Conservation (phyloP, 2,888 invertebrate genomes). For the Iselma pallidipennis region DNA sequence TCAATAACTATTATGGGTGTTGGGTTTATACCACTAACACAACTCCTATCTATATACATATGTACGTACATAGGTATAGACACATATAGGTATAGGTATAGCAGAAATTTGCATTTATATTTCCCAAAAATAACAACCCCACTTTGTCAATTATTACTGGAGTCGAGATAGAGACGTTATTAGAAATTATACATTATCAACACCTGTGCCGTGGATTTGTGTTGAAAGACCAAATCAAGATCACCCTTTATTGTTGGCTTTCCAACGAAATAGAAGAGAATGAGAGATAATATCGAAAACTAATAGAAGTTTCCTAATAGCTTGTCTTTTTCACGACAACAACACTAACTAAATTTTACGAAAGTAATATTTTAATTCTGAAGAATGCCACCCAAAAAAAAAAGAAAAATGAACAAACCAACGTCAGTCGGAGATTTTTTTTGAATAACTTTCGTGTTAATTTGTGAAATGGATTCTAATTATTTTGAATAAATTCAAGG, state of each 20-base stretch:
- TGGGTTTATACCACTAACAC: neutral
- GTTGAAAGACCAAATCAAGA: neutral
- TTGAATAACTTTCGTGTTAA: no score
- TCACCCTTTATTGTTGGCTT: neutral
- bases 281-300: neutral
- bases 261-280: neutral
- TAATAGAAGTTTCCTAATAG: no score
- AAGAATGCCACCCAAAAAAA: neutral
- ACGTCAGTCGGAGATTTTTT: no score
- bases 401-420: neutral
- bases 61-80: neutral
- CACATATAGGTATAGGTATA: no score
- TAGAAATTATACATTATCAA: neutral
- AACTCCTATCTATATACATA: neutral
- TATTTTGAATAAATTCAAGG: neutral
- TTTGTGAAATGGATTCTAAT: neutral
- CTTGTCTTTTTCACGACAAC: neutral
- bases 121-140: neutral
- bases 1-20: neutral
- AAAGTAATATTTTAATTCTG: neutral
- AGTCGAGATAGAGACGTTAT: no score
- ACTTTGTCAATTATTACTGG: neutral
- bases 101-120: neutral
- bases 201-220: neutral
- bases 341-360: neutral